phyloP scores from a whole-genome alignment of 2,797 vertebrate species.

The Xenopus petersii region DNA sequence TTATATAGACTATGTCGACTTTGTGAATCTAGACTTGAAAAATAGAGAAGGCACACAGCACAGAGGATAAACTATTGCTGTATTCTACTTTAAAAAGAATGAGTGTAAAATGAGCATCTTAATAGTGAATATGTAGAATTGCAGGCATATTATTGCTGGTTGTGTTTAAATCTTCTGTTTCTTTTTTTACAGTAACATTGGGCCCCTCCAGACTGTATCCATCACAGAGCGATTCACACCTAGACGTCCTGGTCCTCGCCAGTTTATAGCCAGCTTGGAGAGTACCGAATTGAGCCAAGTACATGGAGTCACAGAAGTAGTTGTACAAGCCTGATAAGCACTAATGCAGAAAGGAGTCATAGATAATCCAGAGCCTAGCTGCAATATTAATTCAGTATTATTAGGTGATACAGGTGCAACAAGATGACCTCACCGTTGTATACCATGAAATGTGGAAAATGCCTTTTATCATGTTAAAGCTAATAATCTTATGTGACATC shows the following conservation, averaged over 20 bases:
- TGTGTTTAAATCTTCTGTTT: no score
- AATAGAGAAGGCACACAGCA: no score
- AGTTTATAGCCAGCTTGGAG: slow-evolving; percentile 83
- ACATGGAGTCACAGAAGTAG: slow-evolving; percentile 78
- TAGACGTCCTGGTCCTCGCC: slow-evolving; percentile 72
- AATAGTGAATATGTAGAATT: no score
- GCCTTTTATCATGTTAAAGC: no score
- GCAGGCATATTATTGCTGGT: no score
- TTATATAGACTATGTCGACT: no score
- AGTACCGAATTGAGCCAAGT: slow-evolving; percentile 85
- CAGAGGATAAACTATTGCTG: no score
- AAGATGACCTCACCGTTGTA: slow-evolving; percentile 6
- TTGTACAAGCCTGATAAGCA: slow-evolving; percentile 53
- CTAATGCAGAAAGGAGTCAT: not conserved
- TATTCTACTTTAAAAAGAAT: no score
- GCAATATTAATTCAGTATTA: slow-evolving; percentile 34
- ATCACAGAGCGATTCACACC: slow-evolving; percentile 82
- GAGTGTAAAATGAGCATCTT: no score
- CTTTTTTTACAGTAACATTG: slow-evolving; percentile 56
- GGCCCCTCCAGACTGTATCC: slow-evolving; percentile 65
- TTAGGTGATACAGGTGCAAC: slow-evolving; percentile 16
- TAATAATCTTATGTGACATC: no score
- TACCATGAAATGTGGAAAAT: no score
- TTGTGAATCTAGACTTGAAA: no score
- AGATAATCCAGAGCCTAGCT: not conserved